These are phyloP conservation scores for Chionis minor DNA, from an alignment of 2,113 vertebrate species.

Conservation along the genomic window DNA sequence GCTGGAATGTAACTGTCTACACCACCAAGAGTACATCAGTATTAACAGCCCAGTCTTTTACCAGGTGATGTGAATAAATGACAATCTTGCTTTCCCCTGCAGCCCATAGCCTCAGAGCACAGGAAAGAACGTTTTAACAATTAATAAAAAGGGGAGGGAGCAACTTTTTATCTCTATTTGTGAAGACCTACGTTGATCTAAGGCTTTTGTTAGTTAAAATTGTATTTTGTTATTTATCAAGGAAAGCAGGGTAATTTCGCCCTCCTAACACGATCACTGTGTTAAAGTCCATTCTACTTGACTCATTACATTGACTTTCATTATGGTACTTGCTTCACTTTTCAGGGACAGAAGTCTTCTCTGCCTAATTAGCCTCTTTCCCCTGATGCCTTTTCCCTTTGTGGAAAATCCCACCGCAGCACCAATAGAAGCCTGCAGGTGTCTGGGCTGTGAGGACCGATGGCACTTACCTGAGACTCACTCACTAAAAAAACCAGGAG, in stretches of 20 bases:
- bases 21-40: not conserved
- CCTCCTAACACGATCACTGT: not conserved
- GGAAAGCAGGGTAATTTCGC: not conserved
- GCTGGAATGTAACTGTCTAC: not conserved
- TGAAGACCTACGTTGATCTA: not conserved
- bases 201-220: not conserved
- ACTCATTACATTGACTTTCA: not conserved
- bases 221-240: not conserved
- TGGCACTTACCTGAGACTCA: constrained; percentile 28
- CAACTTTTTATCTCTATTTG: not conserved
- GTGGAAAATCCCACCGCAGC: not conserved
- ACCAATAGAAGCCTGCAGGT: not conserved
- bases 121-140: not conserved
- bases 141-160: not conserved
- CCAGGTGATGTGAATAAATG: not conserved
- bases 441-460: not conserved
- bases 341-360: not conserved
- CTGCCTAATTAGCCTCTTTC: not conserved
- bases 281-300: not conserved
- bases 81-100: not conserved
- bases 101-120: not conserved
- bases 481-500: constrained; percentile 60
- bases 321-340: not conserved
- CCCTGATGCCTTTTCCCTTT: not conserved
- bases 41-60: not conserved